Base-by-base conservation (phyloP, 2,797 vertebrate genomes). In the Hippoglossus hippoglossus region DNA sequence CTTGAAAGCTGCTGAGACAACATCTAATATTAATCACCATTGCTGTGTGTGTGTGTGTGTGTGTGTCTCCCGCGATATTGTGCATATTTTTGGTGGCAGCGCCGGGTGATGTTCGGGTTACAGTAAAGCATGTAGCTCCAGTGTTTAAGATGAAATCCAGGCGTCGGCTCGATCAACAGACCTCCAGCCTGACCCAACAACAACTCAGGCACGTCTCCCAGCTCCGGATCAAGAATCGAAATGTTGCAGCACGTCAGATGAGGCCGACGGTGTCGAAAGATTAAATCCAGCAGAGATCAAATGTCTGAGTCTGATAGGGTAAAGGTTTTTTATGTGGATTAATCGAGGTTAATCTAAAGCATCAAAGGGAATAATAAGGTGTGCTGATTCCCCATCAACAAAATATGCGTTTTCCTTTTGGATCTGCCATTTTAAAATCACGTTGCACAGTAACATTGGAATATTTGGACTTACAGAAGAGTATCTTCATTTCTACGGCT, bases 1-100 rank as follows among this genome's bases (percentile, higher is more conserved):
- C 78, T 89, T 88, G 83, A 86, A 93, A 91, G 82, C 76, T 85
- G 87, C 90, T 72, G 90, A 90, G 89, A 87, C 75, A 63, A 83
- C 87, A 92, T 94, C 76, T 75, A 91, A 91, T 92, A 93, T 93
- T 93, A 85, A 91, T 91, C 87, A 73, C 52, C 21, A 31, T 55
- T 58, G 80, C 86, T 50, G 36, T 39, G 36, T 4, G 12, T 39
- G 36, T 39, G 64, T 36, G 64, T 41, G 83, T 12, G 71, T 41
- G 83, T 12, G 71, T 12, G 67, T 84, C 80, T 87, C 72, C 70
- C 46, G 61, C 64, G 84, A 86, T 81, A 74, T 41, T 34, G 71
- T 65, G 80, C 75, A 51, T 74, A 73, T 77, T 75, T 72, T 72
- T 53, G 71, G 39, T 34, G 56, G 69, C 2, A 55, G 62, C 28